Conservation (phyloP, 2,797 vertebrate species). For the Platyrinchus mystaceus region DNA sequence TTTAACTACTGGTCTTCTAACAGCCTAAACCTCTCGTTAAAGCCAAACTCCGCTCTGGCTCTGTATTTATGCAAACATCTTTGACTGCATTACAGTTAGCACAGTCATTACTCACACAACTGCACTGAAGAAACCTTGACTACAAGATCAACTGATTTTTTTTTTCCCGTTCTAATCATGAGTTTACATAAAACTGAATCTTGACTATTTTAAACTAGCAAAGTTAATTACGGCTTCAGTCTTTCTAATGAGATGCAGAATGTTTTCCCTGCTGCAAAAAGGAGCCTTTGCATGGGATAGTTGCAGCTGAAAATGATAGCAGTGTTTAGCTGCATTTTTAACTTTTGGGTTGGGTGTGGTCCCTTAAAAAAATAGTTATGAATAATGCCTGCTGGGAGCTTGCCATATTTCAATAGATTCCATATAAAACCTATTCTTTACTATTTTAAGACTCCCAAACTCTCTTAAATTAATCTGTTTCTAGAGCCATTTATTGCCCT, state of each 20-base stretch:
- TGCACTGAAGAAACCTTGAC: constrained; percentile 19
- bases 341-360: constrained; percentile 75
- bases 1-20: constrained; percentile 39
- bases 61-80: constrained; percentile 52
- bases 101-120: constrained; percentile 27
- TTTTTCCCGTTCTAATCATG: background rate
- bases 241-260: constrained; percentile 15
- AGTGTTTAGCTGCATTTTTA: constrained; percentile 66
- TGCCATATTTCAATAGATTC: constrained; percentile 73
- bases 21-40: constrained; percentile 39
- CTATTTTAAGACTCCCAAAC: constrained; percentile 54
- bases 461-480: constrained; percentile 43
- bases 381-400: constrained; percentile 78
- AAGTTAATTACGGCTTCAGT: constrained; percentile 29
- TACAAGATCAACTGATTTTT: background rate
- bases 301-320: constrained; percentile 69
- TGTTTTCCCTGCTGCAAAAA: constrained; percentile 49
- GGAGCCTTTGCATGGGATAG: constrained; percentile 42
- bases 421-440: constrained; percentile 68
- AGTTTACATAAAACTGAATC: constrained; percentile 22
- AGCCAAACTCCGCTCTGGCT: constrained; percentile 45
- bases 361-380: constrained; percentile 76
- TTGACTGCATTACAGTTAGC: constrained; percentile 39
- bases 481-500: constrained; percentile 10
- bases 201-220: constrained; percentile 21